Conservation (phyloP, 2,888 invertebrate genomes). For the Bedellia somnulentella region DNA sequence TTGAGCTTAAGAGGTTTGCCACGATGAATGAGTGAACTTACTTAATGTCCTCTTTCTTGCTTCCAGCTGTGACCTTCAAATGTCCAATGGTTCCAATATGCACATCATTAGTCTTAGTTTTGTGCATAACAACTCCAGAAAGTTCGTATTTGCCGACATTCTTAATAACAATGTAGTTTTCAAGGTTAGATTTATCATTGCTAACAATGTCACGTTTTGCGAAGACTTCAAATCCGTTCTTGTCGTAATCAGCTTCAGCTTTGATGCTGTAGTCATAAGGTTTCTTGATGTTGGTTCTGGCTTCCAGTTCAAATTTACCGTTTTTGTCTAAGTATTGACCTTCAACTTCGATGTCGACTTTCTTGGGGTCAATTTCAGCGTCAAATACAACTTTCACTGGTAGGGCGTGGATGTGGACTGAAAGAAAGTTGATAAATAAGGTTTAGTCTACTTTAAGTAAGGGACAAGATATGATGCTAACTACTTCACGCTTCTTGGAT, state of each 20-base stretch:
- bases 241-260: conserved; percentile 23
- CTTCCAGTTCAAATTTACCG: conserved; percentile 62
- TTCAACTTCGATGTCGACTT: conserved; percentile 57
- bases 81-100: conserved; percentile 59
- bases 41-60: conserved; percentile 60
- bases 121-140: conserved; percentile 60
- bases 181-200: conserved; percentile 62
- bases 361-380: conserved; percentile 59
- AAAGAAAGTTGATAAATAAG: not conserved
- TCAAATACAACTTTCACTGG: conserved; percentile 55
- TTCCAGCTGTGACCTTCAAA: conserved; percentile 48
- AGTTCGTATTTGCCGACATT: conserved; percentile 65
- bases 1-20: no score
- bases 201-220: conserved; percentile 59
- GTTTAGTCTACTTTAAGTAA: no score
- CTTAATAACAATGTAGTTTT: conserved; percentile 60
- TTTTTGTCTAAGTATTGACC: conserved; percentile 62
- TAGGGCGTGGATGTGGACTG: conserved; percentile 57
- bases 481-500: no score
- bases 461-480: no score
- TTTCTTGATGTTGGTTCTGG: conserved; percentile 41
- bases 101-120: conserved; percentile 52
- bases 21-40: no score
- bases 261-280: conserved; percentile 42
- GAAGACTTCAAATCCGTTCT: conserved; percentile 39